Percentiles rank a stretch among this genome's conserved stretches.
phyloP scores from a whole-genome alignment of 2,113 vertebrate species.

The Eclectus roratus region DNA sequence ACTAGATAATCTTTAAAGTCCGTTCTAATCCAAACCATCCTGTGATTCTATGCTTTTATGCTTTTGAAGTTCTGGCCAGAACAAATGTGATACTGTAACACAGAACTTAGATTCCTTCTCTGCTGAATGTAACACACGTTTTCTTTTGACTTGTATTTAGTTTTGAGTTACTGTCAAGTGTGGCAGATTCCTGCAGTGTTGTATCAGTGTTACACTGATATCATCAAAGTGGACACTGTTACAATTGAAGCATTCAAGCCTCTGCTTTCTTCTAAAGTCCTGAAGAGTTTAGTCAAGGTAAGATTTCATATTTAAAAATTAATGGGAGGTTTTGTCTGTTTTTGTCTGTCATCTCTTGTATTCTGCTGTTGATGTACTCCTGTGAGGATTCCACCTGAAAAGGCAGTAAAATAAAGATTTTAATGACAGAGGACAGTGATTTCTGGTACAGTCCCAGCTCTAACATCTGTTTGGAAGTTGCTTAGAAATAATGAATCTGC shows the following conservation, averaged over 20 bases:
- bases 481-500: not conserved
- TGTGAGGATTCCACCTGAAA: not conserved
- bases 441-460: not conserved
- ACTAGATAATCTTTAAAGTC: not conserved
- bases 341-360: not conserved
- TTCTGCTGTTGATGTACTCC: not conserved
- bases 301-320: not conserved
- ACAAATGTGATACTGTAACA: not conserved
- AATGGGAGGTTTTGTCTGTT: not conserved
- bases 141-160: slow-evolving; percentile 58
- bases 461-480: not conserved
- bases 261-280: slow-evolving; percentile 69
- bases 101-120: not conserved
- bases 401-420: not conserved
- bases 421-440: not conserved
- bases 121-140: not conserved
- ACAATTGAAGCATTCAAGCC: slow-evolving; percentile 88
- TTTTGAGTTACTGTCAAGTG: slow-evolving; percentile 90
- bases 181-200: slow-evolving; percentile 82
- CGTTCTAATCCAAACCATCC: not conserved
- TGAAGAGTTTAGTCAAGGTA: slow-evolving; percentile 83
- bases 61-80: not conserved
- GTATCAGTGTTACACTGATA: slow-evolving; percentile 91
- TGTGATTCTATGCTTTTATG: not conserved
- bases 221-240: slow-evolving; percentile 82